Base-by-base conservation (phyloP, 2,888 invertebrate genomes). In the Fissipunctia ypsillon region DNA sequence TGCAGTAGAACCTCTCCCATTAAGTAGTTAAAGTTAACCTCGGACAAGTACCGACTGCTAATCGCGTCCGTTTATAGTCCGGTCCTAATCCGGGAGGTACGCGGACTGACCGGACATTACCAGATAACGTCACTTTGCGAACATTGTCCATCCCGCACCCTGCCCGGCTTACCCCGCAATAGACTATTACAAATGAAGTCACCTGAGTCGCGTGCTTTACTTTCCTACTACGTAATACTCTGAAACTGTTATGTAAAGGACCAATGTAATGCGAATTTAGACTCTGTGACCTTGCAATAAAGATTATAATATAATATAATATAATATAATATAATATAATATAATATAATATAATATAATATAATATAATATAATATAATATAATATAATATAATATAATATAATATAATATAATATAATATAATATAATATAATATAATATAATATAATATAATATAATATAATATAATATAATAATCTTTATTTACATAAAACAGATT, bases 81-180 rank as follows among this genome's bases (percentile, higher is more conserved):
- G 16, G 52, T 45, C 56, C 41, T 70, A 52, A 69, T 63, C 73
- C 61, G 63, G 52, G 7, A 57, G 64, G 43, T 45, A 48, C 43
- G 14, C 48, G 54, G 54, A 52, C 65, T 52, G 60, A 10, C 59
- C 67, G 56, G 73, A 71, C 75, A 78, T 80, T 76, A 78, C 50
- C 69, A 67, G 84, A 73, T 84, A 77, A 80, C 60, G 74, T 78
- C 73, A 76, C 54, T 68, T 64, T n/a, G 57, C 54, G 66, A 83
- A 71, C 84, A 78, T 71, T 71, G 75, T 31, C 77, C 71, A 45
- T 50, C 59, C 70, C 25, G 28, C 61, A 35, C 80, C 22, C 38
- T 10, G 7, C 50, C 65, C 56, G 57, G n/a, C 74, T 61, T 19
- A 52, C 43, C 63, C 59, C 41, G 35, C 64, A 65, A 71, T 60